Evolutionary conservation across 2,797 vertebrate genomes (phyloP), one percentile per base, ranked within the genome.

Genomic region (Lepus townsendii): DNA sequence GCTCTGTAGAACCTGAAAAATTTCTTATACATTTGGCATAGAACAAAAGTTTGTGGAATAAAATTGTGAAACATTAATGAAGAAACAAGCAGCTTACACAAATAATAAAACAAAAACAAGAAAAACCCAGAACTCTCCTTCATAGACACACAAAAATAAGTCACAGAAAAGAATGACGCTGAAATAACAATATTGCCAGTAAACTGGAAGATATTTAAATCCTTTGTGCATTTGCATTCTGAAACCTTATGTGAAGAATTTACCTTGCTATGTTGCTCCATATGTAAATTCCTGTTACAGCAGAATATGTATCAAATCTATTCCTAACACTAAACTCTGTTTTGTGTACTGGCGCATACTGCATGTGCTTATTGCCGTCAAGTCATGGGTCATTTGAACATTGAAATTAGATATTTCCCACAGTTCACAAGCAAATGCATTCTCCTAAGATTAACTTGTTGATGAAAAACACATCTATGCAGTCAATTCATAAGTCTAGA

Each of bases 341-440:
- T 97, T 90, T 95, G 71, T 60, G 90, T 87, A 73, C 27, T 62
- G 3, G 38, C 94, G 82, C 88, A 83, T 88, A 96, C 69, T 96
- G 96, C 83, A 93, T 85, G 73, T 94, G 88, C 85, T 98, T 97
- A 97, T 97, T 96, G 98, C 92, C 92, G 94, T 97, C 95, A 97
- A 83, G 97, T 97, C 95, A 96, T 79, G 86, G 95, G 92, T 96
- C 94, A 97, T 97, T 96, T 96, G 83, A 96, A 92, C 68, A 97
- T 75, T 97, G 78, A 94, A 95, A 97, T 97, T 86, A 96, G 72
- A 93, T 97, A 95, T 96, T 96, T 97, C 95, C 86, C 75, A 96
- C 63, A 93, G 95, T 97, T 83, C 89, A 94, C 77, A 97, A 98
- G 88, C 22, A 94, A 91, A 95, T 76, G 92, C 83, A 97, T 97